Base-by-base conservation (phyloP, 2,113 vertebrate species). In the Lophius piscatorius region DNA sequence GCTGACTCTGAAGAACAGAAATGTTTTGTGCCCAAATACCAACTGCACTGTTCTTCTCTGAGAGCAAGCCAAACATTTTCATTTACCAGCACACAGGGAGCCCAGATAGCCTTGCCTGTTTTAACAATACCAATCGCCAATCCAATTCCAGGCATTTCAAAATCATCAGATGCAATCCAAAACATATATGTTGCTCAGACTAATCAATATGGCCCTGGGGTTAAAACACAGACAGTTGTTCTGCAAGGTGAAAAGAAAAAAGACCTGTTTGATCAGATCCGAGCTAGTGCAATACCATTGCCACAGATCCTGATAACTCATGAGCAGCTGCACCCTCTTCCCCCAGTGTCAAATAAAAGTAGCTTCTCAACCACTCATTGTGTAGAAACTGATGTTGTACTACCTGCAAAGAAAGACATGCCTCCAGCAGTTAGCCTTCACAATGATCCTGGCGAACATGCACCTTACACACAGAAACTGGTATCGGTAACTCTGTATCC, bases 291-390 rank as follows among this genome's bases (percentile, higher is more conserved):
- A 61, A 62, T 90, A 6, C 80, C 92, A 33, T 79, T 97, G 80
- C 97, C 97, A 63, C 95, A 95, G 70, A 96, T 99, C 68, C 85
- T 98, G 22, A 95, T 99, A 46, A 98, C 96, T 8, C 94, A 95
- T 36, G 95, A 98, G 74, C 93, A 97, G 18, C 84, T 92, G 39
- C 91, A 76, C 76, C 83, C 90, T 6, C 62, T 87, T 47, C 54
- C 76, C 13, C 58, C 78, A 40, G 40, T 78, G 3, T n/a, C 88
- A 72, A 92, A 80, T 71, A 95, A 94, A 86, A 78, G 71, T 38
- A 87, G 69, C 31, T 52, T 50, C 6, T 55, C 42, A 6, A 48
- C 78, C 3, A 70, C 90, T 84, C 89, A 91, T 63, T 45, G 21
- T 6, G 70, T 84, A 0, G 89, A 92, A 57, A 89, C 88, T 39